A percentile compares a stretch with the other conserved stretches of the same genome.
phyloP scores from a whole-genome alignment of 2,113 vertebrate species.

The Cavia porcellus region DNA sequence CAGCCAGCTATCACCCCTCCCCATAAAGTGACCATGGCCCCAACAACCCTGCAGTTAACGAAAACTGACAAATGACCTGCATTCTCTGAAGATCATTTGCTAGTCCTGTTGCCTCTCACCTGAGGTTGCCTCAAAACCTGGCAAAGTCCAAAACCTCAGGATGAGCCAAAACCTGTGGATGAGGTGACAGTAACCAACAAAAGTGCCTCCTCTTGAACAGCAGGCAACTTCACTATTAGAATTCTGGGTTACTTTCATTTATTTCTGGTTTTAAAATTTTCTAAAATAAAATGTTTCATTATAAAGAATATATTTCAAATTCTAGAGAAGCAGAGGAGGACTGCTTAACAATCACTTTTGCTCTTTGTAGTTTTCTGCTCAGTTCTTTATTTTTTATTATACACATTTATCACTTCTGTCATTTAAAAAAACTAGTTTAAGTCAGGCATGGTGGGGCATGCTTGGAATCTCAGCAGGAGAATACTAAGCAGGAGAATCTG shows the following conservation, averaged over 20 bases:
- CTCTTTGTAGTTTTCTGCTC: not conserved
- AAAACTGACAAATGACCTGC: not conserved
- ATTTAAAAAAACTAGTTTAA: conserved; percentile 13
- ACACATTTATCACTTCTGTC: not conserved
- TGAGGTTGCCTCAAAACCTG: not conserved
- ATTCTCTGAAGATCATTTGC: not conserved
- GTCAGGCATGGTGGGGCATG: not conserved
- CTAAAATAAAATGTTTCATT: not conserved
- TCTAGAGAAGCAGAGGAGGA: not conserved
- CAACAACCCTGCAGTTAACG: too few species aligned
- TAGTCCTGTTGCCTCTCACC: not conserved
- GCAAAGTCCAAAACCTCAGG: not conserved
- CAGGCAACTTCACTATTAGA: not conserved
- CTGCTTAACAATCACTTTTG: not conserved
- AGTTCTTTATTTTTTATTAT: not conserved
- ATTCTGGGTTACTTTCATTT: not conserved
- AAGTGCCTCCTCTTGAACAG: not conserved
- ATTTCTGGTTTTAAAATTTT: not conserved
- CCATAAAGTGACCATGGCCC: not conserved
- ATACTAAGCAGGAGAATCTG: not conserved
- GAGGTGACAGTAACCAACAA: not conserved
- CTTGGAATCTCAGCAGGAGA: not conserved
- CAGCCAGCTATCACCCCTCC: not conserved
- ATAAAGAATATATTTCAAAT: not conserved
- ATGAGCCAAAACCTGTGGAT: not conserved